Base-by-base conservation (phyloP, 2,113 vertebrate species). In the Oncorhynchus tshawytscha region DNA sequence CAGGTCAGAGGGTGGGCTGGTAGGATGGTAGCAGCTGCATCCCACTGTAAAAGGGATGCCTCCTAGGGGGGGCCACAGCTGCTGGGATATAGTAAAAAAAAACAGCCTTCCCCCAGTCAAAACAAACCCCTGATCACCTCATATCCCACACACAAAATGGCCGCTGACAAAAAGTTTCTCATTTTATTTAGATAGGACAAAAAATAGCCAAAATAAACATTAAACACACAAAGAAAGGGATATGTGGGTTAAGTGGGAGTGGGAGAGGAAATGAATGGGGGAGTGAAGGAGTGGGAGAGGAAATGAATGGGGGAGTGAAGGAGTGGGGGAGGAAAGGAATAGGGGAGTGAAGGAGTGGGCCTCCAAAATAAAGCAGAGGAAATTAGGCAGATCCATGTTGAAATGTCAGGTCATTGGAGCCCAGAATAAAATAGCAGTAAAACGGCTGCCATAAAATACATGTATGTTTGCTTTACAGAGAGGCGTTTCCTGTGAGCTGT, bases 381-480 rank as follows among this genome's bases (percentile, higher is more conserved):
- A 91, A 90, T 86, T 71, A 86, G 76, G 62, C 77, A 7, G 76
- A 76, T 78, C 77, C 80, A 90, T 84, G 89, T 77, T 88, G 90
- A 92, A 89, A 92, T 85, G 85, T 88, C 72, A 77, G 83, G 81
- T 88, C 87, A 86, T 79, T 84, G 84, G 78, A 83, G 86, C 82
- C 75, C 78, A 70, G 82, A 89, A 88, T 86, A 86, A 87, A 87
- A 86, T 82, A 82, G 82, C 83, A 81, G 77, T 80, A 81, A 84
- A 86, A 88, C 69, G 70, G 77, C 85, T 84, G 88, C 87, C 84
- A 91, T 91, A 85, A 91, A 90, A 85, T 81, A 81, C 82, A 81
- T 85, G 86, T 83, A 84, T 92, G 90, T 91, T 92, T 91, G 87
- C 83, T 91, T 92, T 91, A 89, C 88, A 90, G 86, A 92, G 88